phyloP scores from a whole-genome alignment of 2,113 vertebrate species.

The Speoplatyrhinus poulsoni region DNA sequence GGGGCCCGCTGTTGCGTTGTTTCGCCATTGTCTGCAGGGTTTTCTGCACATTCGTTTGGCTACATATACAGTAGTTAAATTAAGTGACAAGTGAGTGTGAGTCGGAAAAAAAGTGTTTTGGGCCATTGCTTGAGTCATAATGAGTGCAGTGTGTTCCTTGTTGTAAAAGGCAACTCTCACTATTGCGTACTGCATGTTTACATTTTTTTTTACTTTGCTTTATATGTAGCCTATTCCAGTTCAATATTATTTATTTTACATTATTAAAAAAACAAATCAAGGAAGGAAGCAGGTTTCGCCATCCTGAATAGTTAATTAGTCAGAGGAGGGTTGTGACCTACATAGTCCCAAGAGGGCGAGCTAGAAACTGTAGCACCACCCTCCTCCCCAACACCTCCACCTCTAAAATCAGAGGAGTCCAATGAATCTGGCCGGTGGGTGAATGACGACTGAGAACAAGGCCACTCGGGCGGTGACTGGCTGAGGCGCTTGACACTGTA shows the following conservation, averaged over 20 bases:
- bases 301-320: constrained; percentile 61
- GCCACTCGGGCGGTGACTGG: constrained; percentile 39
- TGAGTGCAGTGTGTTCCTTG: no score
- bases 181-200: no score
- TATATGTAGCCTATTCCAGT: no score
- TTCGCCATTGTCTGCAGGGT: no score
- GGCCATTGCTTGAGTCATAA: no score
- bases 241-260: neutral
- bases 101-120: no score
- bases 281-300: constrained; percentile 43
- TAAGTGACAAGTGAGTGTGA: no score
- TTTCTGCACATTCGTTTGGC: no score
- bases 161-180: no score
- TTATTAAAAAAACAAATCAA: neutral
- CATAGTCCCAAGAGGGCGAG: constrained; percentile 41
- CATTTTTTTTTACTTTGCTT: no score
- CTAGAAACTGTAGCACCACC: neutral
- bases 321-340: constrained; percentile 60
- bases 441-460: constrained; percentile 51
- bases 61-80: no score
- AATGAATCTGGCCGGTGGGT: constrained; percentile 37
- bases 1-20: no score
- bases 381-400: neutral
- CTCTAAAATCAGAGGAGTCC: constrained; percentile 50
- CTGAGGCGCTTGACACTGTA: constrained; percentile 23